Base-by-base conservation (phyloP, 2,888 invertebrate species). In the Ectropis crepuscularia region DNA sequence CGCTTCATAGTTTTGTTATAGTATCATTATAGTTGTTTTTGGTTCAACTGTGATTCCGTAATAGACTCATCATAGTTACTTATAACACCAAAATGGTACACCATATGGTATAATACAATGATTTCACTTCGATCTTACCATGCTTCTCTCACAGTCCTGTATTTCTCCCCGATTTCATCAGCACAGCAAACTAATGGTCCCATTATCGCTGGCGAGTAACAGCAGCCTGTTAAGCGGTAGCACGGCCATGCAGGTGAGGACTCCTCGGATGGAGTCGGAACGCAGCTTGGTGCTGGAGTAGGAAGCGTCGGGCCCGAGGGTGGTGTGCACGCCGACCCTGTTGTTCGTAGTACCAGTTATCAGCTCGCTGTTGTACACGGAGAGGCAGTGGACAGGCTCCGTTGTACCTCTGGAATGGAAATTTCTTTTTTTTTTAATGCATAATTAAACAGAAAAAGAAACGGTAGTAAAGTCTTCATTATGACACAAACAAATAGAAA, bases 321-420 rank as follows among this genome's bases (percentile, higher is more conserved):
- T 93, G 0, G 96, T 95, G 86, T 98, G 97, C 51, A 97, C 97
- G 11, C 98, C 98, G 73, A 98, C 96, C 41, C 98, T 95, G 85
- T 99, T 99, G 65, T 97, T 98, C 0, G 98, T 98, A 0, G 98
- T 98, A 39, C 97, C 98, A 6, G 97, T 96, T 68, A 99, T 95
- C 65, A 99, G 90, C 85, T 98, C 97, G 74, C 95, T 94, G 81
- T 96, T 95, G 87, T 96, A 96, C 47, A 96, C 94, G 47, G 95
- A 95, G 67, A 98, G 94, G 77, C 98, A 98, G 88, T 98, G 98
- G 2, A 98, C 98, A 0, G 99, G 98, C 83, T 99, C 99, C 1
- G 97, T 96, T 55, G 96, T 96, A 65, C 98, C 98, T 92, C 97
- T 97, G 89, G 65, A 48, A 50, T 16, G n/a, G 16, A 16, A 51